These are phyloP conservation scores for Lasioglossum vierecki DNA, from an alignment of 2,888 invertebrate genomes.

Conservation along the genomic window DNA sequence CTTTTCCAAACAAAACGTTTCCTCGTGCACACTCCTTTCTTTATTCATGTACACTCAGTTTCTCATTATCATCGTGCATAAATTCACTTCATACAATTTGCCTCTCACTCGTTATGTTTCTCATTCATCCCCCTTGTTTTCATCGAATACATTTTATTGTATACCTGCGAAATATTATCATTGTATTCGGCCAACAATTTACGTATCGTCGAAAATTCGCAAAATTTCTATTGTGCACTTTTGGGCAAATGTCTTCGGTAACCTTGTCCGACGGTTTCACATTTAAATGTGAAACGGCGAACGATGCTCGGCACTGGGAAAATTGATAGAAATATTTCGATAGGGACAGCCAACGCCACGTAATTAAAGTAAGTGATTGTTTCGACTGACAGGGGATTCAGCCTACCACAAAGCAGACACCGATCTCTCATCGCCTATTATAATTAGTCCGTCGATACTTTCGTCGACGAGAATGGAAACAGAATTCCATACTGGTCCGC, in stretches of 20 bases:
- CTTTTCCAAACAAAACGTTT: no score
- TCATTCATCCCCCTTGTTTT: no score
- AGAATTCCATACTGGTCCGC: background rate
- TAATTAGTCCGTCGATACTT: conserved; percentile 4
- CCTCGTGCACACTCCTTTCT: no score
- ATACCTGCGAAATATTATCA: no score
- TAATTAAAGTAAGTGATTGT: conserved; percentile 9
- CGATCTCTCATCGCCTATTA: background rate
- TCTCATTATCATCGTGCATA: no score
- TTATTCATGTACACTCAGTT: no score
- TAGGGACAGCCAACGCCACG: background rate
- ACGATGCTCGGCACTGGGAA: background rate
- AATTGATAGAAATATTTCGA: background rate
- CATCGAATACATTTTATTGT: no score
- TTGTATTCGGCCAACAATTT: background rate
- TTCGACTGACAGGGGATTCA: background rate
- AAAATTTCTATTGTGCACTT: background rate
- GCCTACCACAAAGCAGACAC: background rate
- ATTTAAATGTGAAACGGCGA: background rate
- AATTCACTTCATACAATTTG: no score
- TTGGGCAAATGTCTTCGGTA: background rate
- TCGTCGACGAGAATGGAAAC: background rate
- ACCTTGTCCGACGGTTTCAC: background rate
- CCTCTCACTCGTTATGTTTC: no score
- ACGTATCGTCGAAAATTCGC: background rate